Evolutionary conservation across 2,888 invertebrate genomes (phyloP).

Genomic region (Mantis religiosa): DNA sequence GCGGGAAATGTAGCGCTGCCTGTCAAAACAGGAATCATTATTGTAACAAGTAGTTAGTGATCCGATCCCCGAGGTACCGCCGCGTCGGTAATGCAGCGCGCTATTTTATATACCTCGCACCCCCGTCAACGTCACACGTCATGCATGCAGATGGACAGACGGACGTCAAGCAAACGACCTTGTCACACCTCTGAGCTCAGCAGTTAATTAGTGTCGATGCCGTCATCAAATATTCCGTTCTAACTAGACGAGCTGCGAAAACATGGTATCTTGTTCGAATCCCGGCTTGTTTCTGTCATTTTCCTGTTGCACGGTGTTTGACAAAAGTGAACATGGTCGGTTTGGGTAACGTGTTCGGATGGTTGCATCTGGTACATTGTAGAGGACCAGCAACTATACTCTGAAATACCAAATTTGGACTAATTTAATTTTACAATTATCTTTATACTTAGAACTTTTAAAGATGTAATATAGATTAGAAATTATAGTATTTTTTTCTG

Average conservation of each 20-base stretch:
- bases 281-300: neutral
- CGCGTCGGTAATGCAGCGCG: neutral
- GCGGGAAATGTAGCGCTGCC: neutral
- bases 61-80: neutral
- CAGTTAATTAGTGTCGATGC: neutral
- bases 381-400: no score
- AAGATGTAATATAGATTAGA: no score
- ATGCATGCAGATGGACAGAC: neutral
- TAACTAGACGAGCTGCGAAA: neutral
- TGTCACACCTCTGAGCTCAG: neutral
- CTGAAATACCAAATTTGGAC: no score
- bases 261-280: neutral
- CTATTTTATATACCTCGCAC: neutral
- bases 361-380: no score
- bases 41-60: neutral
- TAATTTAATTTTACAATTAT: no score
- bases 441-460: no score
- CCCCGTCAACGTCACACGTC: neutral
- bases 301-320: neutral
- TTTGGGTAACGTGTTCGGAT: no score
- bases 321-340: neutral
- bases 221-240: neutral
- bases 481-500: no score
- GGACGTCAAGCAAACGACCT: neutral
- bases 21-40: neutral